phyloP scores from a whole-genome alignment of 2,888 invertebrate genomes.

The Dioctria rufipes region DNA sequence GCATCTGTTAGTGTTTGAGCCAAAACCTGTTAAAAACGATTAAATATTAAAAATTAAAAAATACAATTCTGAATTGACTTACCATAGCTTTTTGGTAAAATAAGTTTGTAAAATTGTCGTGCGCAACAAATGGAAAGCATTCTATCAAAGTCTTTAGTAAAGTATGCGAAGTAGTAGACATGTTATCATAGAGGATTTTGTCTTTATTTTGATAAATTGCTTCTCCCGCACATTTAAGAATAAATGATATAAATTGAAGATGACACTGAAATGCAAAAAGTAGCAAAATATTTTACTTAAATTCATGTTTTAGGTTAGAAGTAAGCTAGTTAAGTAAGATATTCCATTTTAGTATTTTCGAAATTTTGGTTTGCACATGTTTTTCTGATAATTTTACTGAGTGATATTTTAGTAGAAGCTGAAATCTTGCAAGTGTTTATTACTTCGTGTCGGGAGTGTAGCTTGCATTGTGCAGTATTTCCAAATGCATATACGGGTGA shows the following conservation, averaged over 20 bases:
- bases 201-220: conserved; percentile 7
- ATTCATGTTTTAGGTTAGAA: too few relatives aligned
- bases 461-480: too few relatives aligned
- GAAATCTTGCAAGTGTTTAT: too few relatives aligned
- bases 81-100: conserved; percentile 7
- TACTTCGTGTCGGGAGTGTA: too few relatives aligned
- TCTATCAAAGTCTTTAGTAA: not conserved
- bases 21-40: not conserved
- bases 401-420: too few relatives aligned
- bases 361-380: too few relatives aligned
- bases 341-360: too few relatives aligned
- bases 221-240: not conserved
- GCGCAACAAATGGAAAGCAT: not conserved
- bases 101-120: not conserved
- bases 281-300: not conserved
- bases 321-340: too few relatives aligned
- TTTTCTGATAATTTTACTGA: too few relatives aligned
- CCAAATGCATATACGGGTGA: too few relatives aligned
- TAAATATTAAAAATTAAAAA: too few relatives aligned
- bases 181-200: not conserved
- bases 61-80: not conserved
- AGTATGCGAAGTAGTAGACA: not conserved
- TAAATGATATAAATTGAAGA: not conserved
- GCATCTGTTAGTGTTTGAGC: not conserved
- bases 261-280: not conserved